Base-by-base conservation (phyloP, 2,797 vertebrate genomes). In the Cetoscarus ocellatus region DNA sequence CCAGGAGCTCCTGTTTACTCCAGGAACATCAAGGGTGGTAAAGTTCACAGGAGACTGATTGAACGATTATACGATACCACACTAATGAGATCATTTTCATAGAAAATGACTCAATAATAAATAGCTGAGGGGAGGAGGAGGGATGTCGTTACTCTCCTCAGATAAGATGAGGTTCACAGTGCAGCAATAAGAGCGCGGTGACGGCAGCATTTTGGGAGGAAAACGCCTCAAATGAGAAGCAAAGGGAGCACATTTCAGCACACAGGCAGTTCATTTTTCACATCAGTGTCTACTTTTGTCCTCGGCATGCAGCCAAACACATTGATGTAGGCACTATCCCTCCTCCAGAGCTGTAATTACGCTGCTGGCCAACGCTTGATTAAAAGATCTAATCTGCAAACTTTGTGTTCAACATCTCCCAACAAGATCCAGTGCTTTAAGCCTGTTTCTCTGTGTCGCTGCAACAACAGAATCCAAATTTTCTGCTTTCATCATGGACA, bases 321-420 rank as follows among this genome's bases (percentile, higher is more conserved):
- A 79, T 79, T 84, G 77, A 91, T 87, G 86, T 87, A 64, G 87
- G 69, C 85, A 68, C 85, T 75, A 78, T 86, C 75, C 88, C 85
- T 87, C 83, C 86, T 86, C 83, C 85, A 83, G 78, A 84, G 77
- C 17, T 44, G 82, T 92, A 87, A 92, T 90, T 90, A 87, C 74
- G 64, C 83, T 80, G 83, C 85, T 53, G 85, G 85, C 84, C 84
- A 85, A 55, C 42, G 75, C 88, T 88, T 90, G 86, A 91, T 91
- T 89, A 91, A 91, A 86, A 91, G 88, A 91, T 89, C 84, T 89
- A 88, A 91, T 92, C 88, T 85, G 70, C 61, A 87, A 90, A 91
- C 65, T 85, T 78, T 68, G 80, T 86, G 90, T 90, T 82, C 68
- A 73, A 86, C 86, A 86, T 87, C 76, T 78, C 78, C 75, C 77